phyloP scores from a whole-genome alignment of 2,797 vertebrate species.

The Protosalanx chinensis region DNA sequence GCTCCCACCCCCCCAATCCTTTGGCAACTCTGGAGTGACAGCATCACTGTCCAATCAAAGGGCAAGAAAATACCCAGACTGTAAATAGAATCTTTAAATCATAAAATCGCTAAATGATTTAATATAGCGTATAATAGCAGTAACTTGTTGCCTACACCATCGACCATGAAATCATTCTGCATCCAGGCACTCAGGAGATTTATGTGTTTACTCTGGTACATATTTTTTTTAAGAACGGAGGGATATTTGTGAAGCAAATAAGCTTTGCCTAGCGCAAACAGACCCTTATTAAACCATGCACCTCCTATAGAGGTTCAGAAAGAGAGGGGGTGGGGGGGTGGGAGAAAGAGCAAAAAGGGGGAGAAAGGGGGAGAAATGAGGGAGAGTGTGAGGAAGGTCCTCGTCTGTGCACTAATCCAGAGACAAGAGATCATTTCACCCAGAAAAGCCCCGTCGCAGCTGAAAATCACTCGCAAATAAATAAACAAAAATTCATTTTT shows the following conservation, averaged over 20 bases:
- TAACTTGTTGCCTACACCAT: background rate
- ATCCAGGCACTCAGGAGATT: background rate
- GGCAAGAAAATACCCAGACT: no score
- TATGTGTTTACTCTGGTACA: conserved; percentile 18
- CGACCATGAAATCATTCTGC: background rate
- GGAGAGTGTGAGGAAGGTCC: conserved; percentile 2
- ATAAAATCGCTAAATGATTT: no score
- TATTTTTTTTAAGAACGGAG: conserved; percentile 23
- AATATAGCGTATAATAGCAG: no score
- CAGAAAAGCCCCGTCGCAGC: background rate
- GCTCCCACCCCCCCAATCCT: background rate
- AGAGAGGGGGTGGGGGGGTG: background rate
- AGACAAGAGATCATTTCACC: conserved; percentile 25
- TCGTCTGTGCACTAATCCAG: conserved; percentile 18
- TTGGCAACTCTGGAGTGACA: background rate
- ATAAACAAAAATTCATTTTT: conserved; percentile 16
- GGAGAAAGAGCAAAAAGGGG: background rate
- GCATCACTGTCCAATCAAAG: no score
- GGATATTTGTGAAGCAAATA: conserved; percentile 33
- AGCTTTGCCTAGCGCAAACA: conserved; percentile 16
- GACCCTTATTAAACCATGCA: conserved; percentile 9
- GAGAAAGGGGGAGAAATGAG: background rate
- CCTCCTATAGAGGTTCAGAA: conserved; percentile 14
- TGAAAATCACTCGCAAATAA: conserved; percentile 7
- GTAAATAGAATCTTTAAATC: no score